phyloP scores from a whole-genome alignment of 2,113 vertebrate species.

The Cebidichthys violaceus region DNA sequence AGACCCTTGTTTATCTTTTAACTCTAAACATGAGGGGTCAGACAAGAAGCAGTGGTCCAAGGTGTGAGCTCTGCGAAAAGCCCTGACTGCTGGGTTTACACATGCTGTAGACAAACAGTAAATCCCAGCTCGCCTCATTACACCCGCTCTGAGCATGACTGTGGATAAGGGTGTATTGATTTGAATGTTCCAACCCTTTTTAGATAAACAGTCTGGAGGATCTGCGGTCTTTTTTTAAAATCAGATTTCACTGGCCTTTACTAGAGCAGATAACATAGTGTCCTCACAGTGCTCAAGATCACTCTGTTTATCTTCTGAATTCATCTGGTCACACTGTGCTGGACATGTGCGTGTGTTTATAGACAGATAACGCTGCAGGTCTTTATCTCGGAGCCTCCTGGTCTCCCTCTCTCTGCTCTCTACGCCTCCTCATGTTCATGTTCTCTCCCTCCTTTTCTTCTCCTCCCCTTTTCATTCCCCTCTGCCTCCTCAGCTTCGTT shows the following conservation, averaged over 20 bases:
- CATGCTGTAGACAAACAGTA: conserved; percentile 35
- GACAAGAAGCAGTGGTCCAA: neutral
- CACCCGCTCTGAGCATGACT: conserved; percentile 41
- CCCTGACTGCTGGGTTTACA: conserved; percentile 14
- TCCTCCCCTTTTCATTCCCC: neutral
- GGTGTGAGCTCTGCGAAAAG: conserved; percentile 20
- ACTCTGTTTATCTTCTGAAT: conserved; percentile 43
- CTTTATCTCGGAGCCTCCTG: conserved; percentile 60
- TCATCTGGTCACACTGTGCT: conserved; percentile 44
- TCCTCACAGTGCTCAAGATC: conserved; percentile 48
- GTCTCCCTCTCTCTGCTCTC: conserved; percentile 30
- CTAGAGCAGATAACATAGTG: conserved; percentile 48
- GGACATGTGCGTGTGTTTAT: conserved; percentile 55
- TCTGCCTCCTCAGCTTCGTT: neutral
- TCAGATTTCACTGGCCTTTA: conserved; percentile 51
- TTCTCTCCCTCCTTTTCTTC: conserved; percentile 17
- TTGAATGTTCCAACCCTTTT: conserved; percentile 54
- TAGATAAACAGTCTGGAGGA: conserved; percentile 65
- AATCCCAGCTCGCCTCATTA: conserved; percentile 64
- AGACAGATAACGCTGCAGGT: conserved; percentile 58
- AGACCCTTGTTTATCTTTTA: neutral
- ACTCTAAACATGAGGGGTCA: neutral
- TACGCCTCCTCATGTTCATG: conserved; percentile 37
- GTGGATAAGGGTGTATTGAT: conserved; percentile 61
- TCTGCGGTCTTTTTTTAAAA: conserved; percentile 28